These are phyloP conservation scores for Brachypodius melanocephalos DNA, from an alignment of 2,113 vertebrate genomes.

Conservation along the genomic window DNA sequence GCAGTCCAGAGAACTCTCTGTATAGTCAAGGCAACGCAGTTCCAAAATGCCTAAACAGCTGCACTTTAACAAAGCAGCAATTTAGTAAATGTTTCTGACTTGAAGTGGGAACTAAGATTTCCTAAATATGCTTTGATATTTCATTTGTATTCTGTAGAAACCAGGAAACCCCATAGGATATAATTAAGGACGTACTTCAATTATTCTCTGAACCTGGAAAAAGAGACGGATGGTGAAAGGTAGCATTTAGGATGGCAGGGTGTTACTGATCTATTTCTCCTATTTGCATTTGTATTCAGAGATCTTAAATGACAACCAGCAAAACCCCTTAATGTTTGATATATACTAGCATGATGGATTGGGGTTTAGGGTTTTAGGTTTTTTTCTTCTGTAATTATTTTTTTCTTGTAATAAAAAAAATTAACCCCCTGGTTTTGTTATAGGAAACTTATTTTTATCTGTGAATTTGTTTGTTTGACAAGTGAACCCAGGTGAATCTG, in stretches of 20 bases:
- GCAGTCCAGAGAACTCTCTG: not conserved
- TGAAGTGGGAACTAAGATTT: not conserved
- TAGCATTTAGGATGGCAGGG: not conserved
- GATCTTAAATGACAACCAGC: not conserved
- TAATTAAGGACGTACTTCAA: not conserved
- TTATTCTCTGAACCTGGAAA: not conserved
- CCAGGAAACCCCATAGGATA: not conserved
- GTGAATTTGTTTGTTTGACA: not conserved
- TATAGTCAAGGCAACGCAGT: not conserved
- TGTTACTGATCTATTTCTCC: not conserved
- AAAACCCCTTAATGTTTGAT: not conserved
- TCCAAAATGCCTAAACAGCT: not conserved
- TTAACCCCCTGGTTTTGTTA: not conserved
- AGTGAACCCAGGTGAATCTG: not conserved
- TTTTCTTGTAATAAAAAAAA: not conserved
- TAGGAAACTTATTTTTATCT: not conserved
- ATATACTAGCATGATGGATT: not conserved
- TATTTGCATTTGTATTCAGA: not conserved
- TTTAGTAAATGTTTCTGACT: not conserved
- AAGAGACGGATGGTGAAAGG: not conserved
- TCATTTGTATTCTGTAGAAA: not conserved
- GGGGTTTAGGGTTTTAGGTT: rapidly evolving
- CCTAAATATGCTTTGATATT: not conserved
- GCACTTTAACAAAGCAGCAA: not conserved
- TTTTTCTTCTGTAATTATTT: not conserved